phyloP scores from a whole-genome alignment of 1,140 invertebrate genomes.

The Drosophila lini region DNA sequence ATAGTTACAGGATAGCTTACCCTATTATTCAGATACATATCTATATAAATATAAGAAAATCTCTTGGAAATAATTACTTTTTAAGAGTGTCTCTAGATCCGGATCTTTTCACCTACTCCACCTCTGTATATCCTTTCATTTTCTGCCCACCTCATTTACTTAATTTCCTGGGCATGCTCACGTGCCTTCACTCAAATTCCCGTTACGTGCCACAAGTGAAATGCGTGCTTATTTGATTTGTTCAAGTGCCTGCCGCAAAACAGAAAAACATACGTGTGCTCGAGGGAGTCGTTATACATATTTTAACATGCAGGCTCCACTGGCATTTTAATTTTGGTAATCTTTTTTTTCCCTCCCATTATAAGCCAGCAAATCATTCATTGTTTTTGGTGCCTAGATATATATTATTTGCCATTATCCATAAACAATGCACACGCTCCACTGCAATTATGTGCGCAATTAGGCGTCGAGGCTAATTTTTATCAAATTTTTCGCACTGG shows the following conservation, averaged over 20 bases:
- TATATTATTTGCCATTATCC: conserved; percentile 33
- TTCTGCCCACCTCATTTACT: conserved; percentile 32
- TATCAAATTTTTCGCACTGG: conserved; percentile 41
- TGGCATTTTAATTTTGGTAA: conserved; percentile 26
- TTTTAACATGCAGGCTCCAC: conserved; percentile 15
- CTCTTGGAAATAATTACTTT: neutral
- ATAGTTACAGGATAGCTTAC: neutral
- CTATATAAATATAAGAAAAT: neutral
- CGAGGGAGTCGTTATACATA: conserved; percentile 30
- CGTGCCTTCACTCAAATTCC: conserved; percentile 42
- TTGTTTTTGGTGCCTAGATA: neutral
- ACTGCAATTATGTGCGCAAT: conserved; percentile 62
- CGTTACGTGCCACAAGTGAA: conserved; percentile 45
- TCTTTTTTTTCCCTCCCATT: conserved; percentile 2
- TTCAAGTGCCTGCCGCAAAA: conserved; percentile 22
- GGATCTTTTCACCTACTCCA: neutral
- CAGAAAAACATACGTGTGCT: conserved; percentile 32
- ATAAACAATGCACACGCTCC: conserved; percentile 47
- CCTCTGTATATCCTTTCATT: neutral
- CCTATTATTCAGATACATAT: neutral
- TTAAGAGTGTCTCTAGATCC: neutral
- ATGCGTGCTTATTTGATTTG: conserved; percentile 64
- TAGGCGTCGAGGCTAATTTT: conserved; percentile 58
- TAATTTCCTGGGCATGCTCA: conserved; percentile 35
- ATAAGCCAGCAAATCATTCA: conserved; percentile 36